Evolutionary conservation across 53 echinoderm and acorn worm genomes (phyloP).

Genomic region (Echinometra lucunter): DNA sequence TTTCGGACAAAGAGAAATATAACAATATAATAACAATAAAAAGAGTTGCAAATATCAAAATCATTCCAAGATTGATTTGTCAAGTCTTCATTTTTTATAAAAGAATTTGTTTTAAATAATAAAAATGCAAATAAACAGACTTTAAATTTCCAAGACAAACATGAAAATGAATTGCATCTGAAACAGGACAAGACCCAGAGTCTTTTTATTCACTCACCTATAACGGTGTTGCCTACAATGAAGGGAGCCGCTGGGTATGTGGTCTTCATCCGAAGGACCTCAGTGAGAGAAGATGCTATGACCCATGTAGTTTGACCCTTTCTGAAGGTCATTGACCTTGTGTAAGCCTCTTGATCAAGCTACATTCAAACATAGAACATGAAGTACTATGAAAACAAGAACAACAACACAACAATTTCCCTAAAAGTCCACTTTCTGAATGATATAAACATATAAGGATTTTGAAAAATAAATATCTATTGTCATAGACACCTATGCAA

Average conservation of each 20-base stretch:
- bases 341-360: neutral
- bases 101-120: too few species aligned
- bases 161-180: too few species aligned
- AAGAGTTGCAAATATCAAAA: too few species aligned
- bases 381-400: neutral
- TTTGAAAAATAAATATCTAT: too few species aligned
- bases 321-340: slow-evolving; percentile 19
- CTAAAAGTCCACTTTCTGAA: neutral
- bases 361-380: neutral
- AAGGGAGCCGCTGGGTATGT: slow-evolving; percentile 30
- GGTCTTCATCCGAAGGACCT: slow-evolving; percentile 28
- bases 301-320: slow-evolving; percentile 13
- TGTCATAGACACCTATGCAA: too few species aligned
- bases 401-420: neutral
- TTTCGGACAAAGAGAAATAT: too few species aligned
- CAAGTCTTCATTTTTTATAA: too few species aligned
- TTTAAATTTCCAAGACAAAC: too few species aligned
- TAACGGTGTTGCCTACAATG: slow-evolving; percentile 51
- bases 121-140: too few species aligned
- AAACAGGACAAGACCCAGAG: neutral
- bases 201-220: slow-evolving; percentile 13
- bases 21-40: too few species aligned
- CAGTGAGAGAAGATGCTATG: neutral
- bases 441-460: too few species aligned
- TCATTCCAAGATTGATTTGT: too few species aligned